Conservation (phyloP, 1,140 invertebrate species). For the Papilio glaucus region DNA sequence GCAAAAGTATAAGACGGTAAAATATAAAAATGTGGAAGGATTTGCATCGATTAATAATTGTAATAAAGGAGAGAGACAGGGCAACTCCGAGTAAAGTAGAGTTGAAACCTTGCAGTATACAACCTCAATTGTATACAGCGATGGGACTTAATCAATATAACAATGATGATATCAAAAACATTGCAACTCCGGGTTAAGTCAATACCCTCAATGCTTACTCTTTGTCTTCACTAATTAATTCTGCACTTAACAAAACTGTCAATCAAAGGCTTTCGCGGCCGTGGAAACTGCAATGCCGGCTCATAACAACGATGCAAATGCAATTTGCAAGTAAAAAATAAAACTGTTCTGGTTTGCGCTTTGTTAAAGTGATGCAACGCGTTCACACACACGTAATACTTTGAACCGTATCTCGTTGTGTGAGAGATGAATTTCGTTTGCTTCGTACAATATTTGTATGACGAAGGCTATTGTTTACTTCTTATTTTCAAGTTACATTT, state of each 20-base stretch:
- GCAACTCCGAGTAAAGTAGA: no score
- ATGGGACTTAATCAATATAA: no score
- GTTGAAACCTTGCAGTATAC: no score
- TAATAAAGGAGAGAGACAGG: no score
- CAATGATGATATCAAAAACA: no score
- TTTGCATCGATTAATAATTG: no score
- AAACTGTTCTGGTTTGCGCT: constrained; percentile 24
- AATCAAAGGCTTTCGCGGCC: constrained; percentile 18
- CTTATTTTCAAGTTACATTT: constrained; percentile 18
- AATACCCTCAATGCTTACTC: no score
- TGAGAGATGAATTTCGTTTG: background rate
- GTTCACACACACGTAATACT: background rate
- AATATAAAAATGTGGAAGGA: no score
- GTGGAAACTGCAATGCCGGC: constrained; percentile 5
- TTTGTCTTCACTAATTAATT: constrained; percentile 26
- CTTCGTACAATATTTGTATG: background rate
- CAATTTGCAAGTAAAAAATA: constrained; percentile 33
- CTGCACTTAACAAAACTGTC: constrained; percentile 4
- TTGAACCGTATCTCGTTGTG: background rate
- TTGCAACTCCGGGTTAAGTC: no score
- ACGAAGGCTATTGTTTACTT: constrained; percentile 3
- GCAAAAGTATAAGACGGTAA: no score
- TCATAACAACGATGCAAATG: constrained; percentile 4
- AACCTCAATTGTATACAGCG: no score
- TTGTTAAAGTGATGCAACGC: constrained; percentile 18